Evolutionary conservation across 2,888 invertebrate genomes (phyloP).

Genomic region (Erannis defoliaria): DNA sequence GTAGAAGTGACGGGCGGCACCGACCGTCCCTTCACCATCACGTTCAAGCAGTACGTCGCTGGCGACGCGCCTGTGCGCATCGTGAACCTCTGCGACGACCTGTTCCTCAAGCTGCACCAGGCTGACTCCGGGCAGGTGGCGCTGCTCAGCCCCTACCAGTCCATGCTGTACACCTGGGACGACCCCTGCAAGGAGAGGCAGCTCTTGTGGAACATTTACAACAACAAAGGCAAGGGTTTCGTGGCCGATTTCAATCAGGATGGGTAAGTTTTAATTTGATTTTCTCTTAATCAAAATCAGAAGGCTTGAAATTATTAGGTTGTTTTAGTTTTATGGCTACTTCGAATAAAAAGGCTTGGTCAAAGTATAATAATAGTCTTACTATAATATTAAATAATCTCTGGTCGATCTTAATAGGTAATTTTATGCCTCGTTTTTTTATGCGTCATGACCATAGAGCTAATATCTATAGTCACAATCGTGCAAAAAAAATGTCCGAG

Average conservation of each 20-base stretch:
- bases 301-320: not conserved
- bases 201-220: conserved; percentile 94
- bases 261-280: conserved; percentile 69
- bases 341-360: too few relatives aligned
- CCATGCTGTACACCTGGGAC: conserved; percentile 94
- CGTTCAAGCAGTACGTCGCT: conserved; percentile 90
- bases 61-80: conserved; percentile 94
- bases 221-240: conserved; percentile 91
- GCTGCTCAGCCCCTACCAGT: conserved; percentile 90
- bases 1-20: conserved; percentile 92
- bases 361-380: too few relatives aligned
- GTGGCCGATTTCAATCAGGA: conserved; percentile 91
- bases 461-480: too few relatives aligned
- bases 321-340: too few relatives aligned
- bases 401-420: too few relatives aligned
- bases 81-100: conserved; percentile 93
- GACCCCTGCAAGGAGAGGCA: conserved; percentile 91
- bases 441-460: too few relatives aligned
- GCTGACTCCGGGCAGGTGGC: conserved; percentile 84
- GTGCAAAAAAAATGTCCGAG: too few relatives aligned
- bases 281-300: not conserved
- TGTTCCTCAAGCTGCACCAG: conserved; percentile 93
- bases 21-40: conserved; percentile 90
- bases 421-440: too few relatives aligned
- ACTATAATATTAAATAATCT: too few relatives aligned